Conservation (phyloP, 2,113 vertebrate species). For the Siniperca chuatsi region DNA sequence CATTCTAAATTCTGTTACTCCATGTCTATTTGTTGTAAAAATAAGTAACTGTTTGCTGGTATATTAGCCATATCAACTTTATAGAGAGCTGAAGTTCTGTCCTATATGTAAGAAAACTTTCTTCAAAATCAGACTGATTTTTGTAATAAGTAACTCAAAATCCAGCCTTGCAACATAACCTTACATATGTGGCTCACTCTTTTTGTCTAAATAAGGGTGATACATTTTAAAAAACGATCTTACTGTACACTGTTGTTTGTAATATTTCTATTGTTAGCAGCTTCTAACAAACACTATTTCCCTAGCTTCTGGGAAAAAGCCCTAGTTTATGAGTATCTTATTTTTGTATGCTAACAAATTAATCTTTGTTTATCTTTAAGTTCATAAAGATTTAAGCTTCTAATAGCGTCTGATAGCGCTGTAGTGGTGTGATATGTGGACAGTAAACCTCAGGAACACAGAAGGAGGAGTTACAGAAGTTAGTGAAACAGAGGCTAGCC, state of each 20-base stretch:
- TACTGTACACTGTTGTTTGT: background rate
- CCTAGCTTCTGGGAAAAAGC: background rate
- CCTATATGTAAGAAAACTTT: background rate
- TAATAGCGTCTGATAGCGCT: background rate
- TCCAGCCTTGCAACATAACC: background rate
- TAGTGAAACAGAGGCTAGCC: no score
- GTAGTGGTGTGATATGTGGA: background rate
- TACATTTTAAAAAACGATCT: no score
- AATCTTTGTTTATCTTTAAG: background rate
- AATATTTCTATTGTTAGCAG: background rate
- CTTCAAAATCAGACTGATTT: no score
- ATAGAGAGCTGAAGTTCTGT: constrained; percentile 3
- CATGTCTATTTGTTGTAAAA: background rate
- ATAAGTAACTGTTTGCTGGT: background rate
- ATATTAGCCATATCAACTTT: background rate
- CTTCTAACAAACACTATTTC: background rate
- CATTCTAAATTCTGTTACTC: background rate
- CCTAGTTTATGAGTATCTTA: background rate
- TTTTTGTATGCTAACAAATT: background rate
- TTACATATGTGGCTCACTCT: background rate
- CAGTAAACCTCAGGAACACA: background rate
- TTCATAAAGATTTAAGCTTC: background rate
- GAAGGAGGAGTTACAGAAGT: no score
- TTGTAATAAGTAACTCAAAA: background rate
- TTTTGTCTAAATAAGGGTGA: background rate